Percentiles rank a stretch among this genome's conserved stretches.
Evolutionary conservation across 2,888 invertebrate genomes (phyloP).

Genomic region (Polydrusus pterygomalis): DNA sequence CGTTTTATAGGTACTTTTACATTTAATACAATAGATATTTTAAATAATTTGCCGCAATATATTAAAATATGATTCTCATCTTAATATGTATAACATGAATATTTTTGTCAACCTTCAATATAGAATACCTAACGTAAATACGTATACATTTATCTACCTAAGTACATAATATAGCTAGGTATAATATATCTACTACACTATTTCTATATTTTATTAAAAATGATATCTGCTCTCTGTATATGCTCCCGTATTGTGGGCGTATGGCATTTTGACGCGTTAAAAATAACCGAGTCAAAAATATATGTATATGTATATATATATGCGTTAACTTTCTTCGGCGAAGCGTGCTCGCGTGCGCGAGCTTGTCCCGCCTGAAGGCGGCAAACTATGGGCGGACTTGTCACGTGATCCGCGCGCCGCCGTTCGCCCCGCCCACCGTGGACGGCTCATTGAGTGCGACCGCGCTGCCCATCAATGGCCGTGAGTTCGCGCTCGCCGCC

Average conservation of each 20-base stretch:
- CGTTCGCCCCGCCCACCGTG: conserved; percentile 74
- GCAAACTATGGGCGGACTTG: conserved; percentile 45
- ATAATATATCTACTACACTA: too few species aligned
- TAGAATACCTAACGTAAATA: too few species aligned
- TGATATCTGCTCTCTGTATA: background rate
- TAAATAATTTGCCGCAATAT: background rate
- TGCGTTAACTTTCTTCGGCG: conserved; percentile 37
- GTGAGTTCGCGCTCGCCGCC: conserved; percentile 78
- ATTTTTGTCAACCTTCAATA: too few species aligned
- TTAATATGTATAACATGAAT: background rate
- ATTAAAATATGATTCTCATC: background rate
- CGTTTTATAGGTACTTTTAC: too few species aligned
- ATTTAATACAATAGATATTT: too few species aligned
- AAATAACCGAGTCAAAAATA: conserved; percentile 28
- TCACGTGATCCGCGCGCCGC: conserved; percentile 50
- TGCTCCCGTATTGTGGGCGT: conserved; percentile 16
- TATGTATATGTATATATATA: conserved; percentile 43
- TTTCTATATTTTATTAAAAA: background rate
- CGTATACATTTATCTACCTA: too few species aligned
- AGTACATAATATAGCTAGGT: too few species aligned
- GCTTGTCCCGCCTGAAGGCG: conserved; percentile 51
- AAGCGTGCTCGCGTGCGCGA: conserved; percentile 45
- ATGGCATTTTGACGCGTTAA: conserved; percentile 30
- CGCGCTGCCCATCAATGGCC: conserved; percentile 75
- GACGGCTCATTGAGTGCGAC: conserved; percentile 54